phyloP scores from a whole-genome alignment of 2,797 vertebrate species.

The Microtus obscurus region DNA sequence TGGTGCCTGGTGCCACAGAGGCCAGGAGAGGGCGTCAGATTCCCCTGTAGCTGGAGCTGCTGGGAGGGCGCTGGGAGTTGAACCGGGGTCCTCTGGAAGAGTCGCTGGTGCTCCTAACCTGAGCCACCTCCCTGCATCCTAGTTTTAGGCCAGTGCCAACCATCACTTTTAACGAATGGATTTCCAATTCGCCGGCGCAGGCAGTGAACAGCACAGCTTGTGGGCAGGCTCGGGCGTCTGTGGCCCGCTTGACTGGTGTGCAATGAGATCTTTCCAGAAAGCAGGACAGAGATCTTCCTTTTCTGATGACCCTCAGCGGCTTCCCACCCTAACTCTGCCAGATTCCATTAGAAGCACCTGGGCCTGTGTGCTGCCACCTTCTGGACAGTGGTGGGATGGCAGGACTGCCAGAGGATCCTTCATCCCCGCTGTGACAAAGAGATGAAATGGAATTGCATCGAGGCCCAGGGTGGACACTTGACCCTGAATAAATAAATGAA shows the following conservation, averaged over 20 bases:
- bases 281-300: background rate
- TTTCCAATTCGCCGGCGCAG: background rate
- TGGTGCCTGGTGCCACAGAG: background rate
- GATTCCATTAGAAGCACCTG: background rate
- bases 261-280: background rate
- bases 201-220: rapidly evolving
- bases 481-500: background rate
- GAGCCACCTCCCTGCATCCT: background rate
- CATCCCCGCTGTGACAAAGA: background rate
- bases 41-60: background rate
- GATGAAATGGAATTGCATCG: background rate
- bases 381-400: background rate
- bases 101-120: background rate
- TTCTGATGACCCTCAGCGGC: background rate
- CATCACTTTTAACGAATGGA: background rate
- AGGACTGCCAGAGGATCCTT: background rate
- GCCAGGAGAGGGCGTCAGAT: background rate
- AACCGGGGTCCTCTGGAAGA: background rate
- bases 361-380: constrained; percentile 24
- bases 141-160: background rate
- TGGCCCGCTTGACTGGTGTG: background rate
- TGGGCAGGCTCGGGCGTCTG: background rate
- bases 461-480: background rate
- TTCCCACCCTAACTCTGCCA: rapidly evolving
- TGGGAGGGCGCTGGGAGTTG: background rate